These are phyloP conservation scores for Drosophila funebris DNA, from an alignment of 1,140 invertebrate genomes.

Conservation along the genomic window DNA sequence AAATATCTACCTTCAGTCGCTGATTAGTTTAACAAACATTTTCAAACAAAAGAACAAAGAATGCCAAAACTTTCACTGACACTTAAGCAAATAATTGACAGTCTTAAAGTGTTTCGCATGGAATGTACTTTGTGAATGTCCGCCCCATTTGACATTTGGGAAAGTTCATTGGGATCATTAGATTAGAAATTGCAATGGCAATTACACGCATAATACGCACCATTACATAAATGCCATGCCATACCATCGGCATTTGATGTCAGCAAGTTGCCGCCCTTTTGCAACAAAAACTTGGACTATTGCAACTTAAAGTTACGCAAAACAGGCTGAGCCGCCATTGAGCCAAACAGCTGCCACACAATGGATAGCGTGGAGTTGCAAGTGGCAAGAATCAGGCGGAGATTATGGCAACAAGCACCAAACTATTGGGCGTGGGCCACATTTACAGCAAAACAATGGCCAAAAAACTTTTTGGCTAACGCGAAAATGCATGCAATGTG, in stretches of 20 bases:
- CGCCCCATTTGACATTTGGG: conserved; percentile 15
- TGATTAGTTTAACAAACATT: not conserved
- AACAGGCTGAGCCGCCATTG: conserved; percentile 20
- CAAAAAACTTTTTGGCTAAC: conserved; percentile 51
- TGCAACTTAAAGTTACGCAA: conserved; percentile 63
- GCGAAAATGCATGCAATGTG: conserved; percentile 65
- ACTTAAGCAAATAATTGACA: conserved; percentile 17
- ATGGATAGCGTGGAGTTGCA: conserved; percentile 36
- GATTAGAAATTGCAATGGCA: conserved; percentile 58
- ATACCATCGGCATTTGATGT: conserved; percentile 25
- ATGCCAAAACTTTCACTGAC: not conserved
- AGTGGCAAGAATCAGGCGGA: conserved; percentile 30
- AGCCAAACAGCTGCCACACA: conserved; percentile 58
- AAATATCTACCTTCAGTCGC: not conserved
- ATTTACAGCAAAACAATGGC: conserved; percentile 79
- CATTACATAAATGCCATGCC: conserved; percentile 56
- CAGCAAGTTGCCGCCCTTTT: conserved; percentile 29
- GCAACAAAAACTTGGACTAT: conserved; percentile 31
- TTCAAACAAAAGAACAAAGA: not conserved
- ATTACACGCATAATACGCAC: conserved; percentile 75
- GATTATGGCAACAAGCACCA: conserved; percentile 20
- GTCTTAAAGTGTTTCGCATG: not conserved
- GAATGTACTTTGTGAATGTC: not conserved
- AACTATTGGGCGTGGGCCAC: conserved; percentile 57
- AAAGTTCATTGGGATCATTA: conserved; percentile 53